Evolutionary conservation across 2,797 vertebrate genomes (phyloP), one percentile per base, ranked within the genome.

Genomic region (Forpus xanthops): DNA sequence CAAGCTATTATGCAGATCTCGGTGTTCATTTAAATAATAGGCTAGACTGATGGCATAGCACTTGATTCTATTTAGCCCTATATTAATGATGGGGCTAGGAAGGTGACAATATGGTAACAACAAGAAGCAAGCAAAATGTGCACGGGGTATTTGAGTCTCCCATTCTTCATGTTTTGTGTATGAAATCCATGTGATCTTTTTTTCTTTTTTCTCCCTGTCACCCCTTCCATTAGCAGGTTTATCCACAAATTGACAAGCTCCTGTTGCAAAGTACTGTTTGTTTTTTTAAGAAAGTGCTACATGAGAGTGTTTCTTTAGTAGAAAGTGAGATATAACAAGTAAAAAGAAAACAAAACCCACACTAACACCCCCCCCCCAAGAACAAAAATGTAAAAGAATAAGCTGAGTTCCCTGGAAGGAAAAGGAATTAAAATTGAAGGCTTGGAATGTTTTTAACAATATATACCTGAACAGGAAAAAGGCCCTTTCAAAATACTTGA

Each of bases 231-330:
- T 68, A 73, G 15, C 6, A 56, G 62, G 16, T 6, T 31, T 9
- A 1, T 58, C 30, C 2, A 15, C 30, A 45, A n/a, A 56, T 61
- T 1, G 1, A 6, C 10, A 30, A 11, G 9, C 3, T 65, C 71
- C n/a, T 23, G n/a, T 58, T 35, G 55, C 55, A 35, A 58, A 58
- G 55, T 58, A 16, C 55, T 33, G 21, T 24, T 58, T 35, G 55
- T 24, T 35, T 58, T 35, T 16, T n/a, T 24, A 16, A 58, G 55
- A 35, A 58, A 35, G 33, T 24, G n/a, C 55, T 24, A 33, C 21
- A 24, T 49, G 21, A 24, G 23, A 77, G 3, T 56, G 21, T 24
- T 58, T 49, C n/a, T 56, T 79, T 55, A 47, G 5, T 39, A 44
- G 56, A 85, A 65, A 23, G 5, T 18, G 18, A 66, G 1, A 1